Base-by-base conservation (phyloP, 2,888 invertebrate species). In the Acanthosoma haemorrhoidale region DNA sequence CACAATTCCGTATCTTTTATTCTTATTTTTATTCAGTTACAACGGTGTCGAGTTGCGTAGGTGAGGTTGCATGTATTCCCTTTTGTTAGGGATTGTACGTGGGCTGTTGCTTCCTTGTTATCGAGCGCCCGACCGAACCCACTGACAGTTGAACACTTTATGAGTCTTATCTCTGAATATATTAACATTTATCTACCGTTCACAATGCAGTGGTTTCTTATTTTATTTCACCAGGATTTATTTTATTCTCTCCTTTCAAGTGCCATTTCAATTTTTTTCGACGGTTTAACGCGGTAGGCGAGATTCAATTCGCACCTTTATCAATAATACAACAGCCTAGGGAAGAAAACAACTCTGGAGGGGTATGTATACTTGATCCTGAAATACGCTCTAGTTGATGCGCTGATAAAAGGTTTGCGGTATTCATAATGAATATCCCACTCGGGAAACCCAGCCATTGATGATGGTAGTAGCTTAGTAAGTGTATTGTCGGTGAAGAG, bases 121-220 rank as follows among this genome's bases (percentile, higher is more conserved):
- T 64, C 64, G 38, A 64, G 38, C 64, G 41, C 38, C 31, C 64
- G 38, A 38, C 64, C 64, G 39, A 64, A 41, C 64, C 15, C 41
- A 38, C 64, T 64, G 64, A 64, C 64, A 41, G 29, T 41, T 64
- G 39, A 41, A 64, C 64, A 64, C 64, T 64, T 64, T 64, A 64
- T 64, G 64, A 64, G 39, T 29, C 64, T 64, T 64, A 64, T 64
- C 64, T 64, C 64, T 64, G 64, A 64, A 64, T 64, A 64, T 64
- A 64, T 64, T 64, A 64, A 64, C 64, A 64, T 64, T 64, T 64
- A 64, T 64, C 64, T 64, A n/a, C 64, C 25, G 38, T 64, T 64
- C 64, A 39, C 64, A 41, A 64, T 61, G 36, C 61, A 34, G 36
- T 34, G 34, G 34, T n/a, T n/a, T n/a, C 21, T 36, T 34, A 61